Conservation (phyloP, 2,797 vertebrate species). For the Notolabrus celidotus region DNA sequence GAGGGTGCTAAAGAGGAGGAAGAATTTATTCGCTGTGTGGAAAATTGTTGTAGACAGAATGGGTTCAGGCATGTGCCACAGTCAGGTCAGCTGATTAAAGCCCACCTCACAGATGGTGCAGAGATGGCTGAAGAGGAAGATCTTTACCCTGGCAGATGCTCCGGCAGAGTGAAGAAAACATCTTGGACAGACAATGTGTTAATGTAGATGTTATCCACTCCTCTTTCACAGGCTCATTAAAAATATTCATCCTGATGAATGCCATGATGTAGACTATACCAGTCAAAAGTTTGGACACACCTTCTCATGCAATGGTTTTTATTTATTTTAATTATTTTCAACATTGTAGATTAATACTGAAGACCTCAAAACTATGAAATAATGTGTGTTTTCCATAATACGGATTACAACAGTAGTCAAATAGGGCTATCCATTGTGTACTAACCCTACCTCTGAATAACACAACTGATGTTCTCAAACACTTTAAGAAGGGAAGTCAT, state of each 20-base stretch:
- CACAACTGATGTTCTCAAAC: no score
- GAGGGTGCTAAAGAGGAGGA: neutral
- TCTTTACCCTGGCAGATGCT: conserved; percentile 59
- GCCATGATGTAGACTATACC: neutral
- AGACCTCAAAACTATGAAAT: no score
- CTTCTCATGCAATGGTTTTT: no score
- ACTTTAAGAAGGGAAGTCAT: no score
- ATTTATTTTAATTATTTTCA: no score
- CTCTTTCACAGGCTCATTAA: conserved; percentile 7
- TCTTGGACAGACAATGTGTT: neutral
- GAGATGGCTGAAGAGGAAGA: conserved; percentile 42
- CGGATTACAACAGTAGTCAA: no score
- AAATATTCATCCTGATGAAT: conserved; percentile 2
- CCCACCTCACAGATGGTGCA: conserved; percentile 63
- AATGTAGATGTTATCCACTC: conserved; percentile 6
- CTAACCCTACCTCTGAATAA: no score
- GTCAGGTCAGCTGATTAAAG: conserved; percentile 53
- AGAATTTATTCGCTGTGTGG: neutral
- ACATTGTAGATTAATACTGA: no score
- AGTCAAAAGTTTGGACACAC: no score
- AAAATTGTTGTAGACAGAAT: conserved; percentile 15
- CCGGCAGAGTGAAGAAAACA: conserved; percentile 10
- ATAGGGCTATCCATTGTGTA: no score
- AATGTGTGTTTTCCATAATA: no score
- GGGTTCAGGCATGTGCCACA: conserved; percentile 6